phyloP scores from a whole-genome alignment of 2,797 vertebrate species.

The Mus spretus region DNA sequence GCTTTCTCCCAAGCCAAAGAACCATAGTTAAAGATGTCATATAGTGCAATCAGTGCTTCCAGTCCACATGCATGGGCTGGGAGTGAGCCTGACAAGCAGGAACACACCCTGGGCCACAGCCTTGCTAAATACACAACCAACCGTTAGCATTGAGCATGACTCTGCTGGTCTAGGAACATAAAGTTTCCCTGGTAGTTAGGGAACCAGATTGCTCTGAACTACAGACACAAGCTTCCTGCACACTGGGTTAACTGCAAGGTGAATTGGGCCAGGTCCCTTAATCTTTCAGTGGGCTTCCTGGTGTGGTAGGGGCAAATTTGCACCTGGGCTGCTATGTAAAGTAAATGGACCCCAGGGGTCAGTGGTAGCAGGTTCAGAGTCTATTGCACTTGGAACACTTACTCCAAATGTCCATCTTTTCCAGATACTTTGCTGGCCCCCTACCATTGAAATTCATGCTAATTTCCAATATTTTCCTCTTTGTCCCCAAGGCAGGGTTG shows the following conservation, averaged over 20 bases:
- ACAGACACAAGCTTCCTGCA: neutral
- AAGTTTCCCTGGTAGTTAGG: neutral
- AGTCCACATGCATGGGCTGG: too few relatives aligned
- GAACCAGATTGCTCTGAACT: slow-evolving; percentile 19
- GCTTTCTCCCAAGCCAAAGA: neutral
- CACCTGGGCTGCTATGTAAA: neutral
- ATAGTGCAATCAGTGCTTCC: neutral
- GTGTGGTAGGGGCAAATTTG: neutral
- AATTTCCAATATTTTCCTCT: neutral
- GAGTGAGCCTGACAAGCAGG: neutral
- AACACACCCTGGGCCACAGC: neutral
- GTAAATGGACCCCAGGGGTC: neutral
- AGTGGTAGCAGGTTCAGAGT: neutral
- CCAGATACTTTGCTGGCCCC: neutral
- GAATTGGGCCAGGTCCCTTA: neutral
- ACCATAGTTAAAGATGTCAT: neutral
- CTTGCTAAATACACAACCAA: neutral
- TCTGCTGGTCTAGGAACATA: neutral
- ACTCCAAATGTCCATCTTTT: neutral
- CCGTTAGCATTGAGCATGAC: neutral
- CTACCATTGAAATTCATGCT: neutral
- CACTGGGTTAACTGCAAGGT: neutral
- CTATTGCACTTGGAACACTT: neutral
- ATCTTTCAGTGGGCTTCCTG: neutral
- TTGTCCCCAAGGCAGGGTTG: neutral